phyloP scores from a whole-genome alignment of 2,797 vertebrate genomes.

The Helarctos malayanus region DNA sequence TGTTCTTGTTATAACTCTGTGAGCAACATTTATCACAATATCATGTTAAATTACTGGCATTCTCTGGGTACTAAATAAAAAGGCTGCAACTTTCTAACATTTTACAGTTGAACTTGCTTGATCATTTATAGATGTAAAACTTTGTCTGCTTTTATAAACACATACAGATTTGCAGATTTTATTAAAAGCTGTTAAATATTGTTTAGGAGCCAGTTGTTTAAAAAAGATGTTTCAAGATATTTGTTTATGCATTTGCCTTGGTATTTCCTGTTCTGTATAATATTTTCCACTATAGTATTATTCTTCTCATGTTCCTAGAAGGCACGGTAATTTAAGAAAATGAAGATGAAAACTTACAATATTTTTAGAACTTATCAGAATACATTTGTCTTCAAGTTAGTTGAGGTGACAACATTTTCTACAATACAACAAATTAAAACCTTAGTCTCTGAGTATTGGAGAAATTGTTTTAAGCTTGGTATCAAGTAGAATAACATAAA shows the following conservation, averaged over 20 bases:
- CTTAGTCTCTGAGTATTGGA: not conserved
- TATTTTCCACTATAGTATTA: not conserved
- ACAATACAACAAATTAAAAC: conserved; percentile 30
- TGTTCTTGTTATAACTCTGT: conserved; percentile 84
- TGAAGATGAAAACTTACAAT: not conserved
- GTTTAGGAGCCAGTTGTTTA: conserved; percentile 46
- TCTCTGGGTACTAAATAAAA: conserved; percentile 86
- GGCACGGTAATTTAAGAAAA: not conserved
- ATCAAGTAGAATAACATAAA: conserved; percentile 23
- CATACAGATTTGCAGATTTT: conserved; percentile 63
- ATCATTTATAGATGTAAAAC: conserved; percentile 75
- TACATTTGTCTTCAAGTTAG: conserved; percentile 20
- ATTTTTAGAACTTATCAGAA: conserved; percentile 10
- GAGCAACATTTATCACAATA: conserved; percentile 82
- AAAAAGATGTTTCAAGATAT: conserved; percentile 37
- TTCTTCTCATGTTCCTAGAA: not conserved
- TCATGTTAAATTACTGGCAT: conserved; percentile 85
- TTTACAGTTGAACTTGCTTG: conserved; percentile 83
- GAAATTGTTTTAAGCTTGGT: not conserved
- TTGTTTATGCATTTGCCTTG: not conserved
- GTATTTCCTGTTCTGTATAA: conserved; percentile 8
- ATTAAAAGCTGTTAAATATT: conserved; percentile 68
- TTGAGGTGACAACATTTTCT: conserved; percentile 27
- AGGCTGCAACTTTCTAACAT: conserved; percentile 80
- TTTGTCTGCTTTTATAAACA: conserved; percentile 75